Evolutionary conservation across 2,888 invertebrate species (phyloP), one percentile per base, ranked within the genome.

Genomic region (Tetramorium bicarinatum): DNA sequence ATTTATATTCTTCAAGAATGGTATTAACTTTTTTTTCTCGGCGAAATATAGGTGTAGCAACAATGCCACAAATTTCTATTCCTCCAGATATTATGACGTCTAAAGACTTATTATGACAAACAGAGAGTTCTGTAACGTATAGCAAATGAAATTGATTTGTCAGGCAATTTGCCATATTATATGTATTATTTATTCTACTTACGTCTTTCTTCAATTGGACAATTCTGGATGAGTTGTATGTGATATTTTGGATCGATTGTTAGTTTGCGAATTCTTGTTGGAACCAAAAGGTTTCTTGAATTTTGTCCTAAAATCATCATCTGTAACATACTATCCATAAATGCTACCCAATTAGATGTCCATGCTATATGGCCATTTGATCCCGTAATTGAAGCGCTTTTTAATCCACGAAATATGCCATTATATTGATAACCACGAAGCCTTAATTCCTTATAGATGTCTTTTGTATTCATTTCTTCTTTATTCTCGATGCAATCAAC

Each of bases 51-150:
- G 95, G 95, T 77, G 95, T 96, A 0, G 96, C 96, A 90, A 96
- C 96, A 9, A 96, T 91, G 18, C 96, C 96, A 67, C 95, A 95
- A 3, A 97, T 95, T 93, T 96, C 96, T 0, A 96, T 95, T 18
- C 96, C 96, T 41, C 96, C 96, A 25, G 96, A 95, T 61, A 94
- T 91, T 7, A 95, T 94, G 1, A 95, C 87, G 34, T 95, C 94
- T 15, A 95, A 92, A 2, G 94, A 91, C 38, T 93, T 93, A 87
- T 95, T 94, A 11, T 94, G 92, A 54, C 92, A 90, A 2, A 34
- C 29, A 34, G 29, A 34, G 3, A 34, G 4, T 4, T 34, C 29
- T 34, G 29, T 34, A 34, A 34, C 29, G 29, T 34, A 34, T 34
- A 34, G 29, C 29, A 4, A 34, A 34, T 34, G 4, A 34, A 34